Base-by-base conservation (phyloP, 2,113 vertebrate genomes). In the Zootoca vivipara region DNA sequence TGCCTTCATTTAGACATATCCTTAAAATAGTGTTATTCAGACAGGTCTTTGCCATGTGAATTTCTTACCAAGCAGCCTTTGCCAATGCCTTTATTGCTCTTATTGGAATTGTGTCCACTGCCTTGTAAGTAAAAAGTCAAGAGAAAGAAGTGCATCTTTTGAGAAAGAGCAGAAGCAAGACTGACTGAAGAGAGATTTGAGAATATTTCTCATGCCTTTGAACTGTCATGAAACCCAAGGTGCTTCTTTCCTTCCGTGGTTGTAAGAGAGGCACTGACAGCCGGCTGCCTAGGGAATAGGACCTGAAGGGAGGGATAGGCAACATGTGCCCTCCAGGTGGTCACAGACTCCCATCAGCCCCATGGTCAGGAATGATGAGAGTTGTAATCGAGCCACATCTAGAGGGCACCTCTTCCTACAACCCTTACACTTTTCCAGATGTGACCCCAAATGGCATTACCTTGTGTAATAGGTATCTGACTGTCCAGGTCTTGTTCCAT, bases 391-490 rank as follows among this genome's bases (percentile, higher is more conserved):
- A 62, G 18, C 58, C 18, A 62, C 16, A 15, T 62, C 58, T 62
- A 3, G 24, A 0, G 7, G 30, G 28, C 2, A 42, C 0, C 46
- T 13, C 52, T 42, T 38, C 26, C 33, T 20, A 18, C 40, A 46
- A 40, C 10, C n/a, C 7, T 10, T n/a, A 2, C 69, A 82, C 72
- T 46, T 35, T 65, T 46, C 42, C 81, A 70, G 42, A 75, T 35
- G 2, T 26, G 38, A 38, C 3, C 9, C n/a, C 2, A 65, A 40
- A 62, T 0, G 7, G 20, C 28, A 46, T 28, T 97, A 98, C 98
- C 98, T 98, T 87, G 97, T 90, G 83, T 98, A 99, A 92, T 99
- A 99, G 2, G 97, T 97, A 93, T 99, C 98, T 75, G 96, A 97
- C 65, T 98, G 97, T 72, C 98, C 98, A 15, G 97, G 92, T 78